Percentiles rank a stretch among this genome's conserved stretches.
phyloP scores from a whole-genome alignment of 2,113 vertebrate genomes.

The Lutjanus erythropterus region DNA sequence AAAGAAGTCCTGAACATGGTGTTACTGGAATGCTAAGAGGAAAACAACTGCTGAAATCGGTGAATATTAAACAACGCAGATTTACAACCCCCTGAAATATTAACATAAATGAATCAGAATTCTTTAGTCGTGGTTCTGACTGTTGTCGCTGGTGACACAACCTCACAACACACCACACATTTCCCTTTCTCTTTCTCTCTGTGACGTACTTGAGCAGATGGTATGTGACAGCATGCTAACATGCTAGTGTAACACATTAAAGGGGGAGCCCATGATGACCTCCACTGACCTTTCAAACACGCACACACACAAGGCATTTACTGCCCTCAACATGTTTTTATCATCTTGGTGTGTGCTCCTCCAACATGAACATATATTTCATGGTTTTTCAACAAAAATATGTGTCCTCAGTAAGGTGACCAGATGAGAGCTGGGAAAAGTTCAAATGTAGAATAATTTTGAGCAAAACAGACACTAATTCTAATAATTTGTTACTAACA shows the following conservation, averaged over 20 bases:
- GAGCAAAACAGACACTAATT: no score
- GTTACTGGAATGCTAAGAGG: slow-evolving; percentile 24
- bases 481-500: no score
- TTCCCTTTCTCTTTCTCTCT: neutral
- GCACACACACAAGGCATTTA: neutral
- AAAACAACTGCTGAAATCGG: slow-evolving; percentile 4
- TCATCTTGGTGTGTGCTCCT: neutral
- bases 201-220: slow-evolving; percentile 39
- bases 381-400: no score
- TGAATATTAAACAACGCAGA: slow-evolving; percentile 12
- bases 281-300: slow-evolving; percentile 25
- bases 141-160: neutral
- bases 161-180: neutral
- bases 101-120: neutral
- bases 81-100: neutral
- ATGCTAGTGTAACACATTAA: slow-evolving; percentile 22
- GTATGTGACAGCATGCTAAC: slow-evolving; percentile 41
- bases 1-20: slow-evolving; percentile 25
- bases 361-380: no score
- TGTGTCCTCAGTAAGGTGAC: no score
- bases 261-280: neutral
- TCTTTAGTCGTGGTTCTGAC: neutral
- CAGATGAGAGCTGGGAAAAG: no score
- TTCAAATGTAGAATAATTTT: no score
- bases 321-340: neutral